Percentiles rank a stretch among this genome's conserved stretches.
These are phyloP conservation scores for Galeruca laticollis DNA, from an alignment of 2,888 invertebrate species.

Conservation along the genomic window DNA sequence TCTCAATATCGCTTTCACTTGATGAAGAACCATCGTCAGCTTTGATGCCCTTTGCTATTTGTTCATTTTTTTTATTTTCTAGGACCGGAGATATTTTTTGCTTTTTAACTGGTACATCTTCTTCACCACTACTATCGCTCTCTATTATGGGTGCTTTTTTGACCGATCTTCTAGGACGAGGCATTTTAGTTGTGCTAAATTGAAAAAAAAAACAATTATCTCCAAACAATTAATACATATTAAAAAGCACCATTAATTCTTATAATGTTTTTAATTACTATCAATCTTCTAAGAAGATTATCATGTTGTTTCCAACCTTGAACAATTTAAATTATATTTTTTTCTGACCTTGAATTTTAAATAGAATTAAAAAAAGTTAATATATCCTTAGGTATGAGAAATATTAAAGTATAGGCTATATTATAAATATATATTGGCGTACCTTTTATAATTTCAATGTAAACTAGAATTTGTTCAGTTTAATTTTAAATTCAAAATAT, in stretches of 20 bases:
- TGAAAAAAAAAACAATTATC: conserved; percentile 7
- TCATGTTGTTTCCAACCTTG: no score
- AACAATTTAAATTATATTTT: not conserved
- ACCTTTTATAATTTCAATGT: no score
- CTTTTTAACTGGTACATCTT: conserved; percentile 45
- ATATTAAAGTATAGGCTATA: not conserved
- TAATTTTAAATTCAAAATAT: not conserved
- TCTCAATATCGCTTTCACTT: conserved; percentile 69
- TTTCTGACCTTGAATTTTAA: not conserved
- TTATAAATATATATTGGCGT: no score
- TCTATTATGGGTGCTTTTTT: conserved; percentile 37
- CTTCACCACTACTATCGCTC: conserved; percentile 49
- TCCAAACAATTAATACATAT: not conserved
- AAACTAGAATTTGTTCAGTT: not conserved
- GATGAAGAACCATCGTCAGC: conserved; percentile 56
- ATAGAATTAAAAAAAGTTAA: not conserved
- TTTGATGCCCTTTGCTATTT: not conserved
- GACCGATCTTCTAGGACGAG: conserved; percentile 31
- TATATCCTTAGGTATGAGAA: not conserved
- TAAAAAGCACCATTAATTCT: no score
- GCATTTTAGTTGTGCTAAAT: conserved; percentile 23
- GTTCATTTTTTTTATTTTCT: not conserved
- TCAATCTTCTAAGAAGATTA: no score
- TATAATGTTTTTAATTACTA: no score
- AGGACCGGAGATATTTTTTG: conserved; percentile 1